phyloP scores from a whole-genome alignment of 2,888 invertebrate species.

The Leucophenga montana region DNA sequence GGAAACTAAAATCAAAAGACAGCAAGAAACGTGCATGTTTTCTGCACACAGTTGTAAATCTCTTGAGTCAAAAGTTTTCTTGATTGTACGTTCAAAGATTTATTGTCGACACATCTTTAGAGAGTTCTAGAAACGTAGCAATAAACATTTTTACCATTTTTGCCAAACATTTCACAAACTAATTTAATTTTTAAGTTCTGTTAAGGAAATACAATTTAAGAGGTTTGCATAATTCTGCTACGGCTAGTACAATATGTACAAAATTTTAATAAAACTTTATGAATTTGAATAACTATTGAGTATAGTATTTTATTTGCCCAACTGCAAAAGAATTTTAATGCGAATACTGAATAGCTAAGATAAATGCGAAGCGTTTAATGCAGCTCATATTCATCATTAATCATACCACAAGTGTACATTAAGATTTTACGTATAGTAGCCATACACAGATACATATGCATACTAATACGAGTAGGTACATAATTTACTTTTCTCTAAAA shows the following conservation, averaged over 20 bases:
- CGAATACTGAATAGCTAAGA: too few species aligned
- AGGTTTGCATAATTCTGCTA: background rate
- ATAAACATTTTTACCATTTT: too few species aligned
- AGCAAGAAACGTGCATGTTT: background rate
- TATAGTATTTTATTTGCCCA: too few species aligned
- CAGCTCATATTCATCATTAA: background rate
- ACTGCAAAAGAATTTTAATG: too few species aligned
- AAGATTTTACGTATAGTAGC: background rate
- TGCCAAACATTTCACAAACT: background rate
- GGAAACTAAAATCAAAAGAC: background rate
- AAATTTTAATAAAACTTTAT: background rate
- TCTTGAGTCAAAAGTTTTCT: slow-evolving; percentile 19
- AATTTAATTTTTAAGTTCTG: background rate
- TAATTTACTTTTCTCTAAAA: slow-evolving; percentile 4
- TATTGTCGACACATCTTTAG: slow-evolving; percentile 16
- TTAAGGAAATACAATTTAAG: background rate
- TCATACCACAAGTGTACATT: background rate
- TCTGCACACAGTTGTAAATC: slow-evolving; percentile 10
- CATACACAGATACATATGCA: background rate
- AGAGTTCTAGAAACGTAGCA: background rate
- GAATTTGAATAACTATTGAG: background rate
- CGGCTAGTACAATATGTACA: background rate
- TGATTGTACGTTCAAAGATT: slow-evolving; percentile 16
- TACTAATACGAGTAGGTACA: background rate
- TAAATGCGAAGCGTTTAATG: background rate